Evolutionary conservation across 2,888 invertebrate genomes (phyloP).

Genomic region (Andrena chrysosceles): DNA sequence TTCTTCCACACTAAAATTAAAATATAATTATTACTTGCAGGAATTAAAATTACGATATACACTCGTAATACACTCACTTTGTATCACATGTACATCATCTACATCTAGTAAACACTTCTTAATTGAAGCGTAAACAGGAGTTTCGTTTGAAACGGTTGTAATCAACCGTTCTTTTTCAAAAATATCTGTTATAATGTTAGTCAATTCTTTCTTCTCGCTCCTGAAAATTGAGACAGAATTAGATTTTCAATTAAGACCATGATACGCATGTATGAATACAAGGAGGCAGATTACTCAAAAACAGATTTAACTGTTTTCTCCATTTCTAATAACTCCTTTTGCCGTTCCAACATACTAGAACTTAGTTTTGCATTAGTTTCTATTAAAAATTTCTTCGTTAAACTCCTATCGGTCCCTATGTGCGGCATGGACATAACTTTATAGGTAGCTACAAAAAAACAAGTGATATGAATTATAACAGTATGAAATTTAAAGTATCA

Average conservation of each 20-base stretch:
- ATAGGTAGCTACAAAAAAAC: conserved; percentile 50
- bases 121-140: conserved; percentile 71
- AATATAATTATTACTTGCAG: conserved; percentile 25
- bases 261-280: neutral
- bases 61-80: conserved; percentile 63
- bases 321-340: conserved; percentile 41
- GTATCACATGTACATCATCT: conserved; percentile 73
- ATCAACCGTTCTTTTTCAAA: conserved; percentile 72
- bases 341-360: conserved; percentile 18
- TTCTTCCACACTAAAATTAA: conserved; percentile 75
- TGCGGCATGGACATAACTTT: conserved; percentile 69
- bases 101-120: conserved; percentile 73
- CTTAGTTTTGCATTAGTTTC: conserved; percentile 24
- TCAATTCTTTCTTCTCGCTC: conserved; percentile 62
- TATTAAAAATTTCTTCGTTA: conserved; percentile 67
- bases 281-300: conserved; percentile 45
- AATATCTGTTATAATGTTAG: conserved; percentile 66
- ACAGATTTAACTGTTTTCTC: conserved; percentile 29
- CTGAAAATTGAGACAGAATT: conserved; percentile 60
- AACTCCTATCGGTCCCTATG: conserved; percentile 62
- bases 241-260: neutral
- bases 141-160: conserved; percentile 54
- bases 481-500: neutral
- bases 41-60: conserved; percentile 20
- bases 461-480: neutral